Evolutionary conservation across 2,888 invertebrate species (phyloP), one percentile per base, ranked within the genome.

Genomic region (Microdon myrmicae): DNA sequence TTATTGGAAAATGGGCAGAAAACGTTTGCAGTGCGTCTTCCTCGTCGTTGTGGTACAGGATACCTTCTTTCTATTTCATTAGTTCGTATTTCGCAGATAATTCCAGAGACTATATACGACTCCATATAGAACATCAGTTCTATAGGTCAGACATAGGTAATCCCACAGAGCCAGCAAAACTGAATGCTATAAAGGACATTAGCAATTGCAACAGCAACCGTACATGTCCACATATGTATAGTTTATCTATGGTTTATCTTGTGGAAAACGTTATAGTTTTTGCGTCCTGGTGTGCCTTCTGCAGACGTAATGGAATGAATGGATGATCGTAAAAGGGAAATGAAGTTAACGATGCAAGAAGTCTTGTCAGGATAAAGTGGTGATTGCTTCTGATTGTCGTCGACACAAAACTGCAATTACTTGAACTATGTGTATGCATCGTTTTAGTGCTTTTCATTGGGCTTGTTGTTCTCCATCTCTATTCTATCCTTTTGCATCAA

Each of bases 201-300:
- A n/a, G n/a, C 13, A 35, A 5, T 35, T 47, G 39, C 3, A 8
- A 7, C 10, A 47, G 13, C 20, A 22, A 43, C 8, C 35, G 41
- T 13, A 10, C 7, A 19, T 17, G 28, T 35, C 26, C 19, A n/a
- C n/a, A n/a, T n/a, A n/a, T n/a, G n/a, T n/a, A 25, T 25, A 35
- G 29, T 23, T 29, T 38, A 31, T 38, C 22, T 37, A 12, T 20
- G 53, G 35, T 16, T 53, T 53, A 53, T 53, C 53, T 38, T 37
- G 16, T 44, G 37, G 44, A 7, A n/a, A 37, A 14, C 37, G 38
- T 38, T 54, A 29, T 22, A 29, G 35, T 43, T 35, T 53, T 14
- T 12, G n/a, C n/a, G 22, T 28, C 9, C 9, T 14, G 34, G 13
- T 22, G 9, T 23, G 14, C 7, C 9, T 25, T 13, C 9, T 34